Percentiles rank a stretch among this genome's conserved stretches.
Conservation (phyloP, 2,797 vertebrate genomes). For the Channa striata region DNA sequence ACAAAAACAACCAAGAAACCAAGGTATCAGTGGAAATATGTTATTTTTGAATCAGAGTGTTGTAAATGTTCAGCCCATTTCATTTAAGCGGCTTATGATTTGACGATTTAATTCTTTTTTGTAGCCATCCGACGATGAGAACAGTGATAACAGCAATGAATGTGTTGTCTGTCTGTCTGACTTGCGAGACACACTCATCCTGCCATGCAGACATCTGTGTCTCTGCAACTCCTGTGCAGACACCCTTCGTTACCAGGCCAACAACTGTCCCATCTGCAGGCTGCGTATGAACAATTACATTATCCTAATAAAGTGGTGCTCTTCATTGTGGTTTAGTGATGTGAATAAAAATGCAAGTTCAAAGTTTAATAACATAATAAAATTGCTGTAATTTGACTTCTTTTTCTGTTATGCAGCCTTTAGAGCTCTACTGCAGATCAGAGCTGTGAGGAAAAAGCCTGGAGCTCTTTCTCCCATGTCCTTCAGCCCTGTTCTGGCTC, state of each 20-base stretch:
- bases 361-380: neutral
- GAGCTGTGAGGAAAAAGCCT: slow-evolving; percentile 96
- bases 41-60: neutral
- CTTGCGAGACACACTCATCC: slow-evolving; percentile 94
- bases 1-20: slow-evolving; percentile 99
- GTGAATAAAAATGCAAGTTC: neutral
- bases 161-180: slow-evolving; percentile 98
- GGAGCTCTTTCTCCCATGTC: slow-evolving; percentile 95
- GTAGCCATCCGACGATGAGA: slow-evolving; percentile 94
- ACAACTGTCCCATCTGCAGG: slow-evolving; percentile 98
- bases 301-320: neutral
- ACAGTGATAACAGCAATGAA: slow-evolving; percentile 98
- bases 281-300: slow-evolving; percentile 87
- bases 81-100: neutral
- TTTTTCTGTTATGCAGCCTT: slow-evolving; percentile 84
- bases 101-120: slow-evolving; percentile 17
- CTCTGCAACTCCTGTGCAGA: slow-evolving; percentile 96
- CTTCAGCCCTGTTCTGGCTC: slow-evolving; percentile 96
- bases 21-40: slow-evolving; percentile 84
- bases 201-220: slow-evolving; percentile 96
- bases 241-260: slow-evolving; percentile 96
- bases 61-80: neutral
- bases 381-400: slow-evolving; percentile 13
- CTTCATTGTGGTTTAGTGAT: neutral
- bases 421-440: slow-evolving; percentile 97